These are phyloP conservation scores for Lepisosteus oculatus DNA, from an alignment of 2,113 vertebrate species.

Conservation along the genomic window DNA sequence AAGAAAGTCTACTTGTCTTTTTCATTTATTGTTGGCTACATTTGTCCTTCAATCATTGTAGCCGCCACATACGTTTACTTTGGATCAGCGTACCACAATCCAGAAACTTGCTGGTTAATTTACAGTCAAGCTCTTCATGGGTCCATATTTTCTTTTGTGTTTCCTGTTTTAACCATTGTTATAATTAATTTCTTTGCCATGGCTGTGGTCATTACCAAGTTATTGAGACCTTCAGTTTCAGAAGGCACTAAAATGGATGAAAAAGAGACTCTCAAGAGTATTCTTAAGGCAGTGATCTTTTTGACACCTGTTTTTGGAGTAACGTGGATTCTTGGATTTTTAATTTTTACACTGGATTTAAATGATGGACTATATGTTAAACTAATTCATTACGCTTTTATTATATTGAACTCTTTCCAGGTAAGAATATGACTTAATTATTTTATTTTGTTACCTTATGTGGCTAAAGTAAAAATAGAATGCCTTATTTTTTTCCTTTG, in stretches of 20 bases:
- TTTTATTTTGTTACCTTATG: neutral
- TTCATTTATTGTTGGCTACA: slow-evolving; percentile 74
- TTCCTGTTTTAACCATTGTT: slow-evolving; percentile 76
- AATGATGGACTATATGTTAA: rapidly evolving
- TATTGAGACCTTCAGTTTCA: slow-evolving; percentile 59
- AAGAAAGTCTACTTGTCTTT: slow-evolving; percentile 69
- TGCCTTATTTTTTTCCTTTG: slow-evolving; percentile 19
- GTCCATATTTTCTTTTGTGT: slow-evolving; percentile 71
- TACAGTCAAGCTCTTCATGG: slow-evolving; percentile 54
- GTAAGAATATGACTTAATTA: slow-evolving; percentile 34
- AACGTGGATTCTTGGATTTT: slow-evolving; percentile 66
- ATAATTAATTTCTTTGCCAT: slow-evolving; percentile 75
- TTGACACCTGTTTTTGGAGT: slow-evolving; percentile 66
- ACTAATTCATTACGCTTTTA: slow-evolving; percentile 54
- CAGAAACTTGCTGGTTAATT: slow-evolving; percentile 72
- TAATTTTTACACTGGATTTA: slow-evolving; percentile 38
- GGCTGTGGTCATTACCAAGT: slow-evolving; percentile 77
- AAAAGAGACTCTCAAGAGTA: slow-evolving; percentile 42
- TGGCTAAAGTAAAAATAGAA: neutral
- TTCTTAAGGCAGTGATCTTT: slow-evolving; percentile 59
- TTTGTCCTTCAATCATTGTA: slow-evolving; percentile 75
- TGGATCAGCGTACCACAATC: slow-evolving; percentile 52
- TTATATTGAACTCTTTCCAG: slow-evolving; percentile 63
- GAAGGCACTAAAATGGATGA: slow-evolving; percentile 29
- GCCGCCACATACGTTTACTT: slow-evolving; percentile 57